Evolutionary conservation across 2,113 vertebrate species (phyloP).

Genomic region (Limnothrissa miodon): DNA sequence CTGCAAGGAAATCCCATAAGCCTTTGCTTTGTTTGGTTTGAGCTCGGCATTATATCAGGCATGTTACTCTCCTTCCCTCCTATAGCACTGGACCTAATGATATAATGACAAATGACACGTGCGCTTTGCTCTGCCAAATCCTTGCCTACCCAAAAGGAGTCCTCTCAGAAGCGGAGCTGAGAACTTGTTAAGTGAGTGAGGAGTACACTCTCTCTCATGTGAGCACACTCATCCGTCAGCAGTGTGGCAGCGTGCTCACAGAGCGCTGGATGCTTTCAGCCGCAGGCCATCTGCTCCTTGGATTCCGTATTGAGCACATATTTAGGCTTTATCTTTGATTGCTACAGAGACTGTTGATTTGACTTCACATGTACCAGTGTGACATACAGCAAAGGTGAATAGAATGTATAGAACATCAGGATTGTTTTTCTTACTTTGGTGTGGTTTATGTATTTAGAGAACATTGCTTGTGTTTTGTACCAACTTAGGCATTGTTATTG

Average conservation of each 20-base stretch:
- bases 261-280: not conserved
- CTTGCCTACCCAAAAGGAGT: not conserved
- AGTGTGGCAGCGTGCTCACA: not conserved
- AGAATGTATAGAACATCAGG: too few relatives aligned
- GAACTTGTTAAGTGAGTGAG: not conserved
- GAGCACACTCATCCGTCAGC: not conserved
- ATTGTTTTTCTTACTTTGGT: not conserved
- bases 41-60: constrained; percentile 5
- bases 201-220: constrained; percentile 1
- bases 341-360: not conserved
- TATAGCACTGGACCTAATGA: not conserved
- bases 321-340: not conserved
- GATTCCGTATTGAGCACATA: not conserved
- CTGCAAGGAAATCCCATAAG: not conserved
- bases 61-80: not conserved
- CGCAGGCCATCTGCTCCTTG: not conserved
- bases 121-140: not conserved
- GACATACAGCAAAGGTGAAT: not conserved
- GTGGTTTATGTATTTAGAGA: not conserved
- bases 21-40: not conserved
- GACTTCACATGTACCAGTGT: not conserved
- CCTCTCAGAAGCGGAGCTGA: not conserved
- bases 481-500: not conserved
- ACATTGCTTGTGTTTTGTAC: not conserved
- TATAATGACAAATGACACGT: constrained; percentile 16